phyloP scores from a whole-genome alignment of 1,140 invertebrate genomes.

The Planococcus citri region DNA sequence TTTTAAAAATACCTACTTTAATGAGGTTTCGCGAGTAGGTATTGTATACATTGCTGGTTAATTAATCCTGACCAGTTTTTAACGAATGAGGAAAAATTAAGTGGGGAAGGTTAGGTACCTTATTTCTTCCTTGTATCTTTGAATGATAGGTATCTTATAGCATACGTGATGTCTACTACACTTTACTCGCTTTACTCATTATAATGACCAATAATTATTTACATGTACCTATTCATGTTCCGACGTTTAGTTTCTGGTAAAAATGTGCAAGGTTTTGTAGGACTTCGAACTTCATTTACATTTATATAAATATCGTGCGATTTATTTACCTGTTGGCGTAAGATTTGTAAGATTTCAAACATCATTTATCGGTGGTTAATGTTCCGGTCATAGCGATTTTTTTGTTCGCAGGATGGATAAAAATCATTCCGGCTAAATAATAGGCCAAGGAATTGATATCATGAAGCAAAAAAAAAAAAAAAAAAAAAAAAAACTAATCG shows the following conservation, averaged over 20 bases:
- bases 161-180: not conserved
- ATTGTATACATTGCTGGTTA: not conserved
- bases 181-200: not conserved
- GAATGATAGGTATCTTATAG: not conserved
- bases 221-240: not conserved
- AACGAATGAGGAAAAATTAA: constrained; percentile 3
- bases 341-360: not conserved
- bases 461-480: too few species aligned
- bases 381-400: not conserved
- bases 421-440: not conserved
- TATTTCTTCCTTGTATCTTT: not conserved
- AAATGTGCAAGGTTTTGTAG: constrained; percentile 3
- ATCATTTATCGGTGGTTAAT: not conserved
- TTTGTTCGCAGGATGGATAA: not conserved
- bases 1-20: not conserved
- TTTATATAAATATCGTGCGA: not conserved
- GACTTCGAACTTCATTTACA: not conserved
- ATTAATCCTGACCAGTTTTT: not conserved
- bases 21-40: not conserved
- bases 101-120: not conserved
- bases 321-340: too few species aligned
- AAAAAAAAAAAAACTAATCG: too few species aligned
- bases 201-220: constrained; percentile 1
- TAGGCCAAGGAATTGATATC: too few species aligned
- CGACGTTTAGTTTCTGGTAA: not conserved